Percentiles rank a stretch among this genome's conserved stretches.
These are phyloP conservation scores for Phaedon cochleariae DNA, from an alignment of 2,888 invertebrate species.

Conservation along the genomic window DNA sequence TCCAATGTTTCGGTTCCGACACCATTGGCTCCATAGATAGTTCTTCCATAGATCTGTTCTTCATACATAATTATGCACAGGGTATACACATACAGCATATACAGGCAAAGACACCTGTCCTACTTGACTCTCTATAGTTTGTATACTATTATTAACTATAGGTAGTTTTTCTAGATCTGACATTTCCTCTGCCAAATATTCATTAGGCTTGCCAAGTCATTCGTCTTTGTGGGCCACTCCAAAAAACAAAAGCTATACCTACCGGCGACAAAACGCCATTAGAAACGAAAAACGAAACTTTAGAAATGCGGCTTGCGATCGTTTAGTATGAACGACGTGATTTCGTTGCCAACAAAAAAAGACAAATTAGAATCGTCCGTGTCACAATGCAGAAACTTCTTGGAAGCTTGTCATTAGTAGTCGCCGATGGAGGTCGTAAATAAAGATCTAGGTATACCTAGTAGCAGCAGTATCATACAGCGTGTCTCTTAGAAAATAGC, in stretches of 20 bases:
- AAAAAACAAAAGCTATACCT: constrained; percentile 14
- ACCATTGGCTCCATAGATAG: too few species aligned
- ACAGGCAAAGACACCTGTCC: too few species aligned
- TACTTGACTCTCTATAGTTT: too few species aligned
- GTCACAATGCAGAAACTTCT: constrained; percentile 11
- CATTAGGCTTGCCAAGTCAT: constrained; percentile 3
- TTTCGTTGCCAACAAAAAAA: constrained; percentile 8
- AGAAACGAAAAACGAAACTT: neutral
- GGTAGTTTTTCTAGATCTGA: neutral
- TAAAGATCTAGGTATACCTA: neutral
- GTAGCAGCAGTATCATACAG: too few species aligned
- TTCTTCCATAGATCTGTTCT: too few species aligned
- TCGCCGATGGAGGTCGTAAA: neutral
- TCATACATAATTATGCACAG: too few species aligned
- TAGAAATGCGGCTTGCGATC: neutral
- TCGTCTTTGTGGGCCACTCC: neutral
- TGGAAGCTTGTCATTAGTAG: constrained; percentile 3
- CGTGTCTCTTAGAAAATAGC: too few species aligned
- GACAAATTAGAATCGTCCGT: constrained; percentile 13
- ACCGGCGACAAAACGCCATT: constrained; percentile 16
- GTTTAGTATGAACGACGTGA: neutral
- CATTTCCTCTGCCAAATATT: neutral
- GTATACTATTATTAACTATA: too few species aligned
- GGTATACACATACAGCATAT: too few species aligned
- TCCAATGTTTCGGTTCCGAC: too few species aligned